Conservation (phyloP, 2,113 vertebrate genomes). For the Trematocara zebra region DNA sequence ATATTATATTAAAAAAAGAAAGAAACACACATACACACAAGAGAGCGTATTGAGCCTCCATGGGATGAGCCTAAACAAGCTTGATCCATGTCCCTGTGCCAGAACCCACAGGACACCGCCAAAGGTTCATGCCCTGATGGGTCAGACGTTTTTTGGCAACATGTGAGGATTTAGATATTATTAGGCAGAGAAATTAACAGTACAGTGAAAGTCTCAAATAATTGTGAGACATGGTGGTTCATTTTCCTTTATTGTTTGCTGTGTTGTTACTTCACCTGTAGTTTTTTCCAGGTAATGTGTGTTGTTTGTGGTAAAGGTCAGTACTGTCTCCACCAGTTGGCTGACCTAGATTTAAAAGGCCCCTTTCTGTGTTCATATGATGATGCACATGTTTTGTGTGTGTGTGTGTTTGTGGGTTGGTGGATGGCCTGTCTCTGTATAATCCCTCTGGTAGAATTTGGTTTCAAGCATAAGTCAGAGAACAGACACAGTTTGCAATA, state of each 20-base stretch:
- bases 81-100: not conserved
- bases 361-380: not conserved
- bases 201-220: not conserved
- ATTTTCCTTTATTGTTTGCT: not conserved
- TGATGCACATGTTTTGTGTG: not conserved
- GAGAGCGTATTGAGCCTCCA: not conserved
- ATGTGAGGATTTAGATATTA: not conserved
- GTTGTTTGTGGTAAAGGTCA: slow-evolving; percentile 24
- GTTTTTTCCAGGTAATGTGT: not conserved
- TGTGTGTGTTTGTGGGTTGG: not conserved
- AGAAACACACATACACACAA: not conserved
- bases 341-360: slow-evolving; percentile 44
- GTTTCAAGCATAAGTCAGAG: slow-evolving; percentile 46
- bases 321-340: not conserved
- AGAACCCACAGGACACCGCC: not conserved
- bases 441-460: slow-evolving; percentile 44
- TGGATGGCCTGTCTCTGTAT: slow-evolving; percentile 8
- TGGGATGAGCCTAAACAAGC: not conserved
- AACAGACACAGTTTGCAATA: slow-evolving; percentile 33
- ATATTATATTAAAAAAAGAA: not conserved
- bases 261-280: not conserved
- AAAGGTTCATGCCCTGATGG: not conserved
- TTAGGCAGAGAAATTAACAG: not conserved
- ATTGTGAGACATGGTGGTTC: not conserved
- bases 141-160: not conserved